phyloP scores from a whole-genome alignment of 2,888 invertebrate species.

The Trissolcus japonicus region DNA sequence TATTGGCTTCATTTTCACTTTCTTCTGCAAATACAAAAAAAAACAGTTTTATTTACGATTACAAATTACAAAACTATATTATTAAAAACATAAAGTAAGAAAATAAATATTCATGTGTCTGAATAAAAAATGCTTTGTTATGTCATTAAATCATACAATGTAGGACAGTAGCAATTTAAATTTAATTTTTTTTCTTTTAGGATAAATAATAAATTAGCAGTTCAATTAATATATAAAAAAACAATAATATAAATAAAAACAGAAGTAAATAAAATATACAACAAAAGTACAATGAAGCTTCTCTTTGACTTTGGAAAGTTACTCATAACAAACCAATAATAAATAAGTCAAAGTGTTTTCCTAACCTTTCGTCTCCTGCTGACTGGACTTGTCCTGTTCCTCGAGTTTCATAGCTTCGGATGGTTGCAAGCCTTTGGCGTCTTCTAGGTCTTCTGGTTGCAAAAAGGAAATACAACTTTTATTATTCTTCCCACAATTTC shows the following conservation, averaged over 20 bases:
- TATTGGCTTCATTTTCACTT: conserved; percentile 26
- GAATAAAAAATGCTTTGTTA: not conserved
- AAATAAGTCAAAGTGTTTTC: not conserved
- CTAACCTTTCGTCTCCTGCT: conserved; percentile 70
- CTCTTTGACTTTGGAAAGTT: too few relatives aligned
- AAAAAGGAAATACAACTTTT: conserved; percentile 21
- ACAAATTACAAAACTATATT: not conserved
- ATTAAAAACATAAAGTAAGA: not conserved
- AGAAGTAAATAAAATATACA: too few relatives aligned
- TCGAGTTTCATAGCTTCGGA: conserved; percentile 69
- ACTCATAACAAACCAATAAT: not conserved
- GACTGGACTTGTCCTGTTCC: conserved; percentile 66
- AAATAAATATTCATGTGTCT: not conserved
- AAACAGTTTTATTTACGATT: conserved; percentile 2
- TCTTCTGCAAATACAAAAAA: conserved; percentile 20
- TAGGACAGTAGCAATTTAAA: too few relatives aligned
- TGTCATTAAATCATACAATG: too few relatives aligned
- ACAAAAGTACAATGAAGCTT: too few relatives aligned
- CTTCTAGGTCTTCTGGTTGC: conserved; percentile 66
- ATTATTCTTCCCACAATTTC: conserved; percentile 10
- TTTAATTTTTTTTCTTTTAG: too few relatives aligned
- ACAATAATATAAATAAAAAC: too few relatives aligned
- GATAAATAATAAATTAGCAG: too few relatives aligned
- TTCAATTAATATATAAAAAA: too few relatives aligned
- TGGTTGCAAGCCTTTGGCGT: conserved; percentile 63